Percentiles rank a stretch among this genome's conserved stretches.
Evolutionary conservation across 2,113 vertebrate genomes (phyloP).

Genomic region (rat (Rattus norvegicus)): DNA sequence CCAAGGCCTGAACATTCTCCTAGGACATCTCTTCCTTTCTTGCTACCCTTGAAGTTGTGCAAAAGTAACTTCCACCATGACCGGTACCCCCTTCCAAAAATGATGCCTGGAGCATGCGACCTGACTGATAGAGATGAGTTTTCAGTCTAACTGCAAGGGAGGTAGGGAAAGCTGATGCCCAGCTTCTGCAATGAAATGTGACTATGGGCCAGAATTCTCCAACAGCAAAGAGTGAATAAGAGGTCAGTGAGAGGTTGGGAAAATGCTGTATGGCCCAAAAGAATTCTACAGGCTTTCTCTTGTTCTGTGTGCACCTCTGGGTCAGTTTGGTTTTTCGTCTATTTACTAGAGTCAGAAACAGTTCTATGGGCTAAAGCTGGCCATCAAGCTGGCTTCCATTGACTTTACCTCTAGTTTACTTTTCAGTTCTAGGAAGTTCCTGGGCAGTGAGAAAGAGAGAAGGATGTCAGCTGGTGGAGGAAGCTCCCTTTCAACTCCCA

Average conservation of each 20-base stretch:
- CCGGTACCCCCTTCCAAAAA: not conserved
- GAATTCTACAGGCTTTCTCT: not conserved
- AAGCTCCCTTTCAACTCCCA: not conserved
- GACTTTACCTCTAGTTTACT: not conserved
- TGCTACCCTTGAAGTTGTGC: not conserved
- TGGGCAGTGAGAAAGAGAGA: not conserved
- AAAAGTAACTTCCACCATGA: too few relatives aligned
- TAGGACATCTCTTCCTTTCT: rapidly evolving
- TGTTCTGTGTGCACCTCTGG: not conserved
- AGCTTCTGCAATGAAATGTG: not conserved
- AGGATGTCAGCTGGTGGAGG: not conserved
- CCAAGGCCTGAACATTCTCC: too few relatives aligned
- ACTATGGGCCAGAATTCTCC: not conserved
- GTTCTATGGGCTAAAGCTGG: not conserved
- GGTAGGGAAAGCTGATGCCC: not conserved
- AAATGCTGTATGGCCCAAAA: not conserved
- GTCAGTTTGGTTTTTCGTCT: not conserved
- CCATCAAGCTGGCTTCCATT: not conserved
- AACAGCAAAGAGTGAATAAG: not conserved
- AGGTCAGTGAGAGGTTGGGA: not conserved
- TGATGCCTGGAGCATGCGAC: not conserved
- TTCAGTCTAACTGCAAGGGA: not conserved
- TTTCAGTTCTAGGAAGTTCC: not conserved
- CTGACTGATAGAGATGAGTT: not conserved
- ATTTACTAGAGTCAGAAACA: conserved; percentile 42